phyloP scores from a whole-genome alignment of 2,113 vertebrate genomes.

The Eurypyga helias region DNA sequence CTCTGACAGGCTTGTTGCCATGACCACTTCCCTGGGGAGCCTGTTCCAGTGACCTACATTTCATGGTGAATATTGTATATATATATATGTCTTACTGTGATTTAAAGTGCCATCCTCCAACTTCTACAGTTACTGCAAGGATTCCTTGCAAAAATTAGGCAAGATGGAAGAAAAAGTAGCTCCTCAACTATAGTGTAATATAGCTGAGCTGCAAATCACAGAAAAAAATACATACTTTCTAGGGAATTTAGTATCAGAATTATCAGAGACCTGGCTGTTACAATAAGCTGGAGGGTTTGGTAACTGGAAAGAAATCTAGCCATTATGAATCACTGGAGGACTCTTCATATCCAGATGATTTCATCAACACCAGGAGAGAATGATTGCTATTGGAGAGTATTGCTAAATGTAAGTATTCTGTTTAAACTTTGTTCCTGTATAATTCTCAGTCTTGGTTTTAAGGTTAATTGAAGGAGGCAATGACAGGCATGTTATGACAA shows the following conservation, averaged over 20 bases:
- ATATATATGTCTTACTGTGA: neutral
- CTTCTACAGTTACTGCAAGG: neutral
- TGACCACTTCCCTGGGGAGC: neutral
- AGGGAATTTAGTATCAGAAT: neutral
- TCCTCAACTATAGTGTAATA: neutral
- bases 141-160: neutral
- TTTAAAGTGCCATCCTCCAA: neutral
- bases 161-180: neutral
- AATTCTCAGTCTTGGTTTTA: neutral
- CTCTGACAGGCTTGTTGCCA: neutral
- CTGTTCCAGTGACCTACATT: neutral
- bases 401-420: neutral
- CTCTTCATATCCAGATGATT: neutral
- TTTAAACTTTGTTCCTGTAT: neutral
- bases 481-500: neutral
- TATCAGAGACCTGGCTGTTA: neutral
- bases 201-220: neutral
- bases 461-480: neutral
- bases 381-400: neutral
- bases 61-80: neutral
- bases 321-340: neutral
- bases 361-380: neutral
- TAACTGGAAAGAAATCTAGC: neutral
- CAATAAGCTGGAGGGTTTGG: neutral
- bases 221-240: neutral